Evolutionary conservation across 35 echinoderm and acorn worm species (phyloP), one percentile per base, ranked within the genome.

Genomic region (Amphiura filiformis): DNA sequence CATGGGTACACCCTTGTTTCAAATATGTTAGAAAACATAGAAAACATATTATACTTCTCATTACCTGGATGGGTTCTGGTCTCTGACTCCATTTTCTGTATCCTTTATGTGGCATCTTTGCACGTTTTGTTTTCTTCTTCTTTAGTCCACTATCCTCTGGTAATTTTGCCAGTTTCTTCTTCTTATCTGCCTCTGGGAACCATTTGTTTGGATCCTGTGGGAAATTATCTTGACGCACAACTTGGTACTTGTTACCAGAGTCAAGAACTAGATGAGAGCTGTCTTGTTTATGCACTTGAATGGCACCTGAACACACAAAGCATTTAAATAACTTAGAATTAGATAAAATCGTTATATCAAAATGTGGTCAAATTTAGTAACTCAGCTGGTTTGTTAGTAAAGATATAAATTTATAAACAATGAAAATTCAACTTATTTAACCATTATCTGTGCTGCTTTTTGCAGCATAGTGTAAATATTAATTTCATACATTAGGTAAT

Each of bases 241-340:
- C 79, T 33, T 92, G 87, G 87, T 96, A 96, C 15, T 85, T 39
- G 34, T 96, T 96, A 14, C 90, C 94, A 31, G 94, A 89, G 84
- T 92, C 91, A 1, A 96, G 84, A 14, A 89, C 34, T 30, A 96
- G 84, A 33, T 65, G 76, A 20, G 90, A 89, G 23, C 35, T 76
- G 31, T 87, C 80, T 39, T 78, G 42, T 30, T 83, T 75, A 61
- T 28, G 88, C 44, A 95, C 14, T 36, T 88, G 82, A 22, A 84
- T 80, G 34, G 89, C 93, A 36, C 89, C 93, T 94, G 65, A 36
- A 47, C 34, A 64, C 32, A 84, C 34, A 83, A 33, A 38, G 41
- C 41, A 47, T 47, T 47, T 4, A n/a, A n/a, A n/a, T n/a, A n/a
- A n/a, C n/a, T n/a, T n/a, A n/a, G n/a, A n/a, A n/a, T n/a, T n/a